Evolutionary conservation across 2,888 invertebrate species (phyloP).

Genomic region (Eurytoma adleriae): DNA sequence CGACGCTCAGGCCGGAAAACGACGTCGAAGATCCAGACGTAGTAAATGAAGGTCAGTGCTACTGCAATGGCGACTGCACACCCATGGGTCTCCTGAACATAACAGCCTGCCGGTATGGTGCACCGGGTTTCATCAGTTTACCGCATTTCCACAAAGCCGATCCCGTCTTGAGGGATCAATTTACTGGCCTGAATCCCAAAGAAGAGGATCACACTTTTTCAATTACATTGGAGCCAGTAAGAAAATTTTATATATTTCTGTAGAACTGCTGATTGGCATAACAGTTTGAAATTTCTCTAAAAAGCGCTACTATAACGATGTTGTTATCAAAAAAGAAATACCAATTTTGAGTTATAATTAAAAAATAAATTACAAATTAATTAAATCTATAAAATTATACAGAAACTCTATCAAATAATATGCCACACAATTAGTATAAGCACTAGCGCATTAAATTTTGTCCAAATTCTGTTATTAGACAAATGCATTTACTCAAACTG

Average conservation of each 20-base stretch:
- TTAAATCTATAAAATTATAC: no score
- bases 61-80: slow-evolving; percentile 84
- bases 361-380: neutral
- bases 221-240: slow-evolving; percentile 86
- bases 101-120: slow-evolving; percentile 87
- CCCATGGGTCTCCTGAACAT: slow-evolving; percentile 87
- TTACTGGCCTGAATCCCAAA: slow-evolving; percentile 84
- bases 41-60: slow-evolving; percentile 78
- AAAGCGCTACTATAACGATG: no score
- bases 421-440: no score
- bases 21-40: slow-evolving; percentile 65
- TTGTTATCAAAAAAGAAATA: no score
- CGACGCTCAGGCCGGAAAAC: slow-evolving; percentile 48
- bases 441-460: no score
- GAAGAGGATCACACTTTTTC: slow-evolving; percentile 85
- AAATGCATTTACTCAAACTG: no score
- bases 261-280: neutral
- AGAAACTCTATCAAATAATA: no score
- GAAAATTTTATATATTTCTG: slow-evolving; percentile 7
- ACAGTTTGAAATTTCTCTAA: no score
- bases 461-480: no score
- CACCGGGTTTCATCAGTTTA: slow-evolving; percentile 89
- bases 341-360: no score
- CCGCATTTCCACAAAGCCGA: slow-evolving; percentile 91
- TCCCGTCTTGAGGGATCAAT: slow-evolving; percentile 80